These are phyloP conservation scores for Drosophila navojoa DNA, from an alignment of 1,140 invertebrate genomes.

Conservation along the genomic window DNA sequence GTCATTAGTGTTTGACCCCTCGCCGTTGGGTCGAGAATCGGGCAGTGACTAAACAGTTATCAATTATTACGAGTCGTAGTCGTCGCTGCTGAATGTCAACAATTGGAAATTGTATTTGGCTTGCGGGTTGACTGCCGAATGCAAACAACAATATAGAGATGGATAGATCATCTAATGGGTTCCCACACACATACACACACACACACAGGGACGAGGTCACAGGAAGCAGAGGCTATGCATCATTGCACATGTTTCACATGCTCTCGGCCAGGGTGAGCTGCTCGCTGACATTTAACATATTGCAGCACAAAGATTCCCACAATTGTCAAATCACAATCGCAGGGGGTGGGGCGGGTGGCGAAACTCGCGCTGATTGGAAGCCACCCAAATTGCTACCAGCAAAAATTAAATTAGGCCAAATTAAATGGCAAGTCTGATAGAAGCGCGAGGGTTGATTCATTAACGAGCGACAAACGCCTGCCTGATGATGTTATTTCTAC, in stretches of 20 bases:
- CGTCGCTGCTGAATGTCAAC: slow-evolving; percentile 54
- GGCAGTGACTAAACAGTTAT: slow-evolving; percentile 77
- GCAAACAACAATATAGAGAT: slow-evolving; percentile 29
- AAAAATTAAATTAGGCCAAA: slow-evolving; percentile 77
- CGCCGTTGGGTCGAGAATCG: slow-evolving; percentile 51
- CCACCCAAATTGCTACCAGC: slow-evolving; percentile 57
- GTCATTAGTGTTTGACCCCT: slow-evolving; percentile 46
- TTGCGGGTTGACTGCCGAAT: slow-evolving; percentile 34
- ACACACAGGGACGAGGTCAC: background rate
- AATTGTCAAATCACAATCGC: slow-evolving; percentile 73
- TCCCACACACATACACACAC: slow-evolving; percentile 41
- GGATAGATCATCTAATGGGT: slow-evolving; percentile 36
- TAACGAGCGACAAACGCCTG: slow-evolving; percentile 69
- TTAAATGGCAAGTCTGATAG: slow-evolving; percentile 54
- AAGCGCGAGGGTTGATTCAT: slow-evolving; percentile 38
- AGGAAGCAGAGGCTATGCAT: slow-evolving; percentile 48
- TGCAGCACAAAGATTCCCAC: slow-evolving; percentile 64
- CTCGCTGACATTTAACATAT: slow-evolving; percentile 57
- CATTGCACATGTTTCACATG: slow-evolving; percentile 62
- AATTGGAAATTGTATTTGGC: slow-evolving; percentile 38
- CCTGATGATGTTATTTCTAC: slow-evolving; percentile 68
- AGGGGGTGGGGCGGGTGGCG: slow-evolving; percentile 2
- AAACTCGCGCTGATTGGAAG: slow-evolving; percentile 14
- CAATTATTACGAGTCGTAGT: slow-evolving; percentile 68
- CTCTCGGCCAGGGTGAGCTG: slow-evolving; percentile 14